phyloP scores from a whole-genome alignment of 2,888 invertebrate species.

The Liposcelis brunnea region DNA sequence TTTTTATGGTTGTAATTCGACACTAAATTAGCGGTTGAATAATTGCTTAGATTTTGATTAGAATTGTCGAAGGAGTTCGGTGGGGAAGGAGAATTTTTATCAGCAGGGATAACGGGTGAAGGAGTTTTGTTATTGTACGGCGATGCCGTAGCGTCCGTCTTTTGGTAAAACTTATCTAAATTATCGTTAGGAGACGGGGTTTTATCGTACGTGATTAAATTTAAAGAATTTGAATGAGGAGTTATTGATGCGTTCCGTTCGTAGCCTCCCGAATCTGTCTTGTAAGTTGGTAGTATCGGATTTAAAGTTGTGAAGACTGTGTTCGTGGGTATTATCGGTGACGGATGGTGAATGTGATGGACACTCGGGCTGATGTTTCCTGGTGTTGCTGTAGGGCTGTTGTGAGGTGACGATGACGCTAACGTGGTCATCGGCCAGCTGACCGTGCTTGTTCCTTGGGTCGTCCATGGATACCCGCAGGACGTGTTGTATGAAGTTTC shows the following conservation, averaged over 20 bases:
- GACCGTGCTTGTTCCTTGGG: neutral
- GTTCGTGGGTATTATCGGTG: neutral
- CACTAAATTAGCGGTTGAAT: neutral
- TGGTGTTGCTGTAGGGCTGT: slow-evolving; percentile 8
- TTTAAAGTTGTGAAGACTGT: neutral
- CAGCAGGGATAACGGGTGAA: neutral
- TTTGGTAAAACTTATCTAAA: slow-evolving; percentile 1
- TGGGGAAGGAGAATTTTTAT: neutral
- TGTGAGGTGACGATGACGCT: slow-evolving; percentile 5
- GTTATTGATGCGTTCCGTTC: slow-evolving; percentile 1
- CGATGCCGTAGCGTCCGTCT: neutral
- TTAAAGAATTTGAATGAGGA: slow-evolving; percentile 7
- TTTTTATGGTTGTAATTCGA: no score
- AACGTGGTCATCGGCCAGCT: slow-evolving; percentile 1
- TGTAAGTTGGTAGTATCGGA: slow-evolving; percentile 2
- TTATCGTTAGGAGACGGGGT: neutral
- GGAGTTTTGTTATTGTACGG: slow-evolving; percentile 2
- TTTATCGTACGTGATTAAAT: slow-evolving; percentile 6
- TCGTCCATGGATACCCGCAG: neutral
- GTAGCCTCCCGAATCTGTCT: no score
- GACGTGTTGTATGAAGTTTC: slow-evolving; percentile 1
- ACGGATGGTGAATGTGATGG: slow-evolving; percentile 4
- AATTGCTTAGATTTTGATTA: no score
- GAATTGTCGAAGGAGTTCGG: neutral
- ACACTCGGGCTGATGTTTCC: slow-evolving; percentile 3